These are phyloP conservation scores for Eupithecia subfuscata DNA, from an alignment of 2,888 invertebrate species.

Conservation along the genomic window DNA sequence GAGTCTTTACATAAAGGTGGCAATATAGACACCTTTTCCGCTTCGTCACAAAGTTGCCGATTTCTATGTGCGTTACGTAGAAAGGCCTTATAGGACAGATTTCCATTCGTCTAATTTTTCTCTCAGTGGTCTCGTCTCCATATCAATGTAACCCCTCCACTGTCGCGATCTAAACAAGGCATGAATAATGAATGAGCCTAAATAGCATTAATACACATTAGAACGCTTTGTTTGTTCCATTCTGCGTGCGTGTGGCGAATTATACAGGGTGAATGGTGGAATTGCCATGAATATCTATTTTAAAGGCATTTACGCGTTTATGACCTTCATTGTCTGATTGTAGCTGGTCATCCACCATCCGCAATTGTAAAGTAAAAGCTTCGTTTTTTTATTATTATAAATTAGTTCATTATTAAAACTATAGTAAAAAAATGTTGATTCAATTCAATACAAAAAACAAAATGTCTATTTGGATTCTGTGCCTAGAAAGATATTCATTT, in stretches of 20 bases:
- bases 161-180: not conserved
- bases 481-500: not conserved
- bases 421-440: not conserved
- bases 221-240: conserved; percentile 10
- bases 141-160: not conserved
- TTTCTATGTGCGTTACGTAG: not conserved
- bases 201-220: conserved; percentile 11
- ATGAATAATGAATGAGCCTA: conserved; percentile 18
- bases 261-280: not conserved
- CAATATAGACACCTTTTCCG: not conserved
- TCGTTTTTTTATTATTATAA: no score
- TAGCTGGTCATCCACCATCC: not conserved
- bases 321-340: not conserved
- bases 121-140: not conserved
- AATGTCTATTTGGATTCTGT: not conserved
- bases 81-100: not conserved
- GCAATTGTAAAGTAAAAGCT: not conserved
- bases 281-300: not conserved
- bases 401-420: no score
- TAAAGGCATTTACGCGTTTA: not conserved
- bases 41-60: not conserved
- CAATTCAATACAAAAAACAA: not conserved
- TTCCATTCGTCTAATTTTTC: not conserved
- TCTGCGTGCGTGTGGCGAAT: not conserved
- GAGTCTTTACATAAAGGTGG: not conserved